Evolutionary conservation across 2,888 invertebrate genomes (phyloP).

Genomic region (Agelastica alni): DNA sequence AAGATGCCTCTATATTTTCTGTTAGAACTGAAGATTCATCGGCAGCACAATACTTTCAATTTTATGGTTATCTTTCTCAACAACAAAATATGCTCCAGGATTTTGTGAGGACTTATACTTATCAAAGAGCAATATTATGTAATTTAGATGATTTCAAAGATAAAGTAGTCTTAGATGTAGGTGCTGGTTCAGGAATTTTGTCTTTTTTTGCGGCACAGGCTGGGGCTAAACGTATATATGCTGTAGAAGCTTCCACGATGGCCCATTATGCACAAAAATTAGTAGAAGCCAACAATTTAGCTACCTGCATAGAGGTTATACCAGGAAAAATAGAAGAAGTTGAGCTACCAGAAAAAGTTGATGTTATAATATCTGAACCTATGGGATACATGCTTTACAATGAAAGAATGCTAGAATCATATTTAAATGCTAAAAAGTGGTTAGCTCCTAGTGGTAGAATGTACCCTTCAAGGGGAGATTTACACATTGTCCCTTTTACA

Average conservation of each 20-base stretch:
- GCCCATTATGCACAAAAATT: conserved; percentile 92
- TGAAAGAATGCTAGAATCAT: conserved; percentile 98
- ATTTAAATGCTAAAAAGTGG: conserved; percentile 98
- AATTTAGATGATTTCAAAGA: conserved; percentile 92
- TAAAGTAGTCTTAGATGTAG: conserved; percentile 95
- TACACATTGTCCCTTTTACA: conserved; percentile 96
- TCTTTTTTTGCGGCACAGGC: conserved; percentile 99
- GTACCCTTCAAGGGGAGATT: conserved; percentile 96
- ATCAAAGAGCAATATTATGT: conserved; percentile 93
- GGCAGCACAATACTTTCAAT: conserved; percentile 98
- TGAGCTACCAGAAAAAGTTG: conserved; percentile 91
- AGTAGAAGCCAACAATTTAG: conserved; percentile 86
- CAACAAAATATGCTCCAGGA: conserved; percentile 99
- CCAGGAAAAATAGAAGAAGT: conserved; percentile 96
- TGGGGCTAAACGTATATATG: conserved; percentile 94
- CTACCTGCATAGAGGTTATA: conserved; percentile 87
- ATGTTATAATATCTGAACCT: conserved; percentile 97
- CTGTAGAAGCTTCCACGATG: conserved; percentile 99
- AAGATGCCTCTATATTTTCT: conserved; percentile 83
- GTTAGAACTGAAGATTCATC: conserved; percentile 97
- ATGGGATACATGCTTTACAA: conserved; percentile 99
- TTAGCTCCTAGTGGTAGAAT: conserved; percentile 90
- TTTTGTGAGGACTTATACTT: conserved; percentile 96
- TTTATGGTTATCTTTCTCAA: conserved; percentile 98
- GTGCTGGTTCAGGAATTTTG: conserved; percentile 97